Percentiles rank a stretch among this genome's conserved stretches.
These are phyloP conservation scores for Hippocampus mohnikei DNA, from an alignment of 2,113 vertebrate genomes.

Conservation along the genomic window DNA sequence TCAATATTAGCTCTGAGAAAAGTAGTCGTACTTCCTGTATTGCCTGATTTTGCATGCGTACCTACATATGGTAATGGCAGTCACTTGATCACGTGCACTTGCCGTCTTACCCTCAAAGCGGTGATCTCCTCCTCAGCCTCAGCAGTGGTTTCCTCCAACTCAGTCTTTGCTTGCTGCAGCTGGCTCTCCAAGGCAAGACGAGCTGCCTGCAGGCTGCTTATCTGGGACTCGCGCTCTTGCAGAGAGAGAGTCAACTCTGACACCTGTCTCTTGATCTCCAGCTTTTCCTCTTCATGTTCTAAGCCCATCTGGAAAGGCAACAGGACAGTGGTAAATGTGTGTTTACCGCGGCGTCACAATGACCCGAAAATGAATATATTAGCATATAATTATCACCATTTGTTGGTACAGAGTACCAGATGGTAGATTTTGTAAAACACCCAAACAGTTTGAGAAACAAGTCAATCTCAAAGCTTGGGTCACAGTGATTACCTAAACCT, in stretches of 20 bases:
- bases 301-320: slow-evolving; percentile 81
- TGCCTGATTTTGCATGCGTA: background rate
- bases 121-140: slow-evolving; percentile 98
- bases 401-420: slow-evolving; percentile 3
- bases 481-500: no score
- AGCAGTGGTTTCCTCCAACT: slow-evolving; percentile 95
- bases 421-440: background rate
- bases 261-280: slow-evolving; percentile 94
- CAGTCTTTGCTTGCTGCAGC: slow-evolving; percentile 92
- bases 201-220: slow-evolving; percentile 88
- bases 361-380: slow-evolving; percentile 14
- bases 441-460: slow-evolving; percentile 10
- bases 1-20: background rate
- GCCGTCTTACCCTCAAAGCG: slow-evolving; percentile 85
- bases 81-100: background rate
- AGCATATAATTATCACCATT: slow-evolving; percentile 15
- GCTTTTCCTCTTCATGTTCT: slow-evolving; percentile 93
- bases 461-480: background rate
- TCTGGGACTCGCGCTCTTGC: slow-evolving; percentile 94
- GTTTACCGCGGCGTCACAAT: background rate
- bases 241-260: slow-evolving; percentile 92
- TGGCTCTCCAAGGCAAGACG: slow-evolving; percentile 90
- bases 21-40: background rate
- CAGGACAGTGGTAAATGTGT: slow-evolving; percentile 7
- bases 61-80: background rate